These are phyloP conservation scores for Menidia beryllina DNA, from an alignment of 2,113 vertebrate species.

Conservation along the genomic window DNA sequence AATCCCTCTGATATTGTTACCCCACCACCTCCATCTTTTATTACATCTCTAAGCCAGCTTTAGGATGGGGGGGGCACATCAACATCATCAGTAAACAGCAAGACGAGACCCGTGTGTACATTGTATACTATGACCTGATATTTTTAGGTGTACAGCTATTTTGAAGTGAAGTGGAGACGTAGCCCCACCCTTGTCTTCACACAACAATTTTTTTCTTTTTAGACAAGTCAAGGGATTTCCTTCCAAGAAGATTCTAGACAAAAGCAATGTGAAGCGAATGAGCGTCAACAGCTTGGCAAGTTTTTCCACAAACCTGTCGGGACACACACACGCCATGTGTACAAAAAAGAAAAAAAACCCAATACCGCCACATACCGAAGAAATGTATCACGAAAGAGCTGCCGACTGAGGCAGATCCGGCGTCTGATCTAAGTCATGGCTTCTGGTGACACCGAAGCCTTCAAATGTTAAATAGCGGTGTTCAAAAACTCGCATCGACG, in stretches of 20 bases:
- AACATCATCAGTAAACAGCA: slow-evolving; percentile 27
- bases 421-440: slow-evolving; percentile 55
- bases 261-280: slow-evolving; percentile 1
- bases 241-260: slow-evolving; percentile 11
- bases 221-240: slow-evolving; percentile 30
- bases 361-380: slow-evolving; percentile 47
- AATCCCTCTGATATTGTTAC: slow-evolving; percentile 9
- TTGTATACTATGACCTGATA: slow-evolving; percentile 36
- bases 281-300: slow-evolving; percentile 16
- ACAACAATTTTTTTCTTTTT: slow-evolving; percentile 24
- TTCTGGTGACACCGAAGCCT: slow-evolving; percentile 21
- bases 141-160: slow-evolving; percentile 66
- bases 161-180: slow-evolving; percentile 43
- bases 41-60: slow-evolving; percentile 5
- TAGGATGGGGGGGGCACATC: neutral
- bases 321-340: slow-evolving; percentile 1
- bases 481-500: neutral
- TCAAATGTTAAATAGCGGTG: neutral
- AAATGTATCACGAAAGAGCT: slow-evolving; percentile 50
- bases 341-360: neutral
- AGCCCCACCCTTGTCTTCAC: slow-evolving; percentile 56
- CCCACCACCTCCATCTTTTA: neutral
- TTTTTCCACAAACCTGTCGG: neutral
- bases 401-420: slow-evolving; percentile 12
- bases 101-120: slow-evolving; percentile 20